These are phyloP conservation scores for Ctenopoma kingsleyae DNA, from an alignment of 2,797 vertebrate species.

Conservation along the genomic window DNA sequence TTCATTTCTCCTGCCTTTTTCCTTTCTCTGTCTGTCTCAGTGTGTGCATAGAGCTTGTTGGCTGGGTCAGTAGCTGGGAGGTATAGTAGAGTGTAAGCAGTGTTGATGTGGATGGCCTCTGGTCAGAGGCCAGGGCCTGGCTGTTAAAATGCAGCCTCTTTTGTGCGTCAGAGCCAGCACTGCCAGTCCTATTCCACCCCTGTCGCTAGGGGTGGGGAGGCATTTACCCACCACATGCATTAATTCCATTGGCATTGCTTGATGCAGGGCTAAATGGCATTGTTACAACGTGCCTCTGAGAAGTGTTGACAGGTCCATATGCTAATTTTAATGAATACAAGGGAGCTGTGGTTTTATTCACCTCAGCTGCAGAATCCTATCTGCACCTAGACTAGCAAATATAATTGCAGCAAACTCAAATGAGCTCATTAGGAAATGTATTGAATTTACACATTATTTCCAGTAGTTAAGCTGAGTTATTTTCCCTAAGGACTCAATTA, in stretches of 20 bases:
- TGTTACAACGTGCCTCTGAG: conserved; percentile 94
- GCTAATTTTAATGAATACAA: conserved; percentile 99
- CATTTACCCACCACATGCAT: conserved; percentile 90
- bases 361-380: conserved; percentile 93
- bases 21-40: conserved; percentile 49
- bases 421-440: conserved; percentile 96
- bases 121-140: conserved; percentile 81
- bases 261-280: conserved; percentile 98
- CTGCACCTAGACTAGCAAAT: conserved; percentile 92
- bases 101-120: conserved; percentile 83
- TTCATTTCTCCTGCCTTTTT: conserved; percentile 44
- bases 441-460: conserved; percentile 98
- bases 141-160: conserved; percentile 85
- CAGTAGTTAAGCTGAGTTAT: conserved; percentile 98
- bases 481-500: conserved; percentile 97
- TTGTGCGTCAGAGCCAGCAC: conserved; percentile 83
- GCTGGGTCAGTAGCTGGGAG: conserved; percentile 77
- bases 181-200: conserved; percentile 86
- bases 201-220: conserved; percentile 88
- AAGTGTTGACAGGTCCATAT: conserved; percentile 99
- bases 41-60: conserved; percentile 53
- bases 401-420: conserved; percentile 94
- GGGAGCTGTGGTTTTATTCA: conserved; percentile 85
- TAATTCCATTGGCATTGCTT: conserved; percentile 94
- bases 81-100: conserved; percentile 80